Base-by-base conservation (phyloP, 2,888 invertebrate genomes). In the Nomada hirtipes region DNA sequence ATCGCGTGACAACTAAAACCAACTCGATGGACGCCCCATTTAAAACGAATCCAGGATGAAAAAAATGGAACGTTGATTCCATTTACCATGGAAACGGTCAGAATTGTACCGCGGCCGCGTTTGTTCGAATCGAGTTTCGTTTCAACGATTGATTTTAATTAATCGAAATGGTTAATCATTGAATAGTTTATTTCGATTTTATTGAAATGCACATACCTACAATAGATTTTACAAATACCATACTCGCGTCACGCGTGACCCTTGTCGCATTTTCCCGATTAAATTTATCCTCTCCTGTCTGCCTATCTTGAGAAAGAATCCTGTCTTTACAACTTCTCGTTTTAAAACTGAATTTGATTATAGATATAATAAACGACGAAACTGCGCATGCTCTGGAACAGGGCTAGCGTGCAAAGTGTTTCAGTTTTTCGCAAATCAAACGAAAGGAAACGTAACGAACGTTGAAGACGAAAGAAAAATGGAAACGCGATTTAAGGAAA, bases 291-390 rank as follows among this genome's bases (percentile, higher is more conserved):
- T 57, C 20, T 29, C 53, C 23, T 52, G 36, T 57, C 79, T 85
- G 79, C 84, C 78, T 76, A 73, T 64, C 20, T 13, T 36, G 42
- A 68, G 84, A 77, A 84, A 83, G 85, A 86, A 85, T 84, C 88
- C 67, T 76, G 75, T 61, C 55, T 60, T 71, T 84, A 80, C 79
- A 80, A 78, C 81, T 69, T 74, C 84, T 79, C 86, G 60, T 83
- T 87, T 86, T 79, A 79, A 87, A 90, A 90, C 84, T 79, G 84
- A 88, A 85, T 76, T 85, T 23, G 18, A 60, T 36, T 50, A 15
- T 29, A 68, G 78, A 79, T 65, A 52, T 69, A 73, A 57, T 15
- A 47, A 47, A 47, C 50, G 76, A 81, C 55, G 75, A 79, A 53
- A 68, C 15, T 70, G 52, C 64, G 13, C 42, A 59, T 72, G 67